Evolutionary conservation across 2,888 invertebrate species (phyloP), one percentile per base, ranked within the genome.

Genomic region (Meteorus colon): DNA sequence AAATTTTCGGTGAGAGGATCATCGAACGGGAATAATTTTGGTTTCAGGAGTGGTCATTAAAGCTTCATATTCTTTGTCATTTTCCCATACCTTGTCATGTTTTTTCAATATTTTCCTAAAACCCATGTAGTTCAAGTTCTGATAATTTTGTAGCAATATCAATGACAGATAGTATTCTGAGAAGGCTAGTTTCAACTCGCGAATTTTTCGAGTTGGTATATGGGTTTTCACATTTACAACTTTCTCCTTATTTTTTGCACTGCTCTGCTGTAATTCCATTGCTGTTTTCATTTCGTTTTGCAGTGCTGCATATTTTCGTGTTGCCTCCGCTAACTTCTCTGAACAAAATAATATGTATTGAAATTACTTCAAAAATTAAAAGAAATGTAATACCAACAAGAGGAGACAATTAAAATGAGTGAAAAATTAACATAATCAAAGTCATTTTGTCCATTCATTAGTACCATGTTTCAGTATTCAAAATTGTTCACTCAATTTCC

Each of bases 91-190:
- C 94, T 99, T 99, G 90, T 99, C 99, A 89, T 99, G 99, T 90
- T 99, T 99, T 90, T 99, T 99, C 79, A 99, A 92, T 87, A 99
- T 99, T 91, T 99, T 99, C 79, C 99, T 93, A 91, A 99, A 99
- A 1, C 99, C 99, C 3, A 98, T 99, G 86, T 97, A 98, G 91
- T 99, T 99, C 73, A 99, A 92, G 89, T 97, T 98, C 91, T 99
- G 98, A 89, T 98, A 99, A 89, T 99, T 99, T 90, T 99, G 99
- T 77, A 99, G 91, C 19, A 99, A 92, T 84, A 99, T 98, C 69
- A 99, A 92, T 86, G 97, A 97, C 62, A 99, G 92, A 90, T 99
- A 99, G 91, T 98, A 99, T 92, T 99, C 99, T 86, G 97, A 98
- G 90, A 98, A 99, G 0, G 99, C 99, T 82, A 99, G 91, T 90